These are phyloP conservation scores for Thamnaconus septentrionalis DNA, from an alignment of 2,113 vertebrate species.

Conservation along the genomic window DNA sequence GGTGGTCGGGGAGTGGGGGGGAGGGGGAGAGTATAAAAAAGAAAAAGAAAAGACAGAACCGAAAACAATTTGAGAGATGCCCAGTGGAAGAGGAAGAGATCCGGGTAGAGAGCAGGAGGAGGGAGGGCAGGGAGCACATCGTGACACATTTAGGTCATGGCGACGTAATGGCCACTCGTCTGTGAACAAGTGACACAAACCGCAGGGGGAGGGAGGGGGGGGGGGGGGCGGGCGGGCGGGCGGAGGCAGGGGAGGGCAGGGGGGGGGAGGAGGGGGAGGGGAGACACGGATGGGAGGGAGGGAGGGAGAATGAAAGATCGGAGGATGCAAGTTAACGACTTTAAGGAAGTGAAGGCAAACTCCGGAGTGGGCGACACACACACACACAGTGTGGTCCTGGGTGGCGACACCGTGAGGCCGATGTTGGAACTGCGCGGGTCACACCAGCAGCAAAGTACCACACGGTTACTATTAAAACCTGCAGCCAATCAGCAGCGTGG, in stretches of 20 bases:
- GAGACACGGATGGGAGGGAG: too few relatives aligned
- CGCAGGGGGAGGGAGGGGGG: slow-evolving; percentile 55
- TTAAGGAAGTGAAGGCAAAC: neutral
- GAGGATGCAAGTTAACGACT: too few relatives aligned
- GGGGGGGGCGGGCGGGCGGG: slow-evolving; percentile 35
- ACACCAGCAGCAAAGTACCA: neutral
- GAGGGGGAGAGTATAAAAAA: too few relatives aligned
- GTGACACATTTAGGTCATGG: slow-evolving; percentile 83
- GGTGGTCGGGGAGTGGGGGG: neutral
- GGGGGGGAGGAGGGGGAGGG: slow-evolving; percentile 37
- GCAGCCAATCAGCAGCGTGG: slow-evolving; percentile 17
- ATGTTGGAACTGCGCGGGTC: neutral
- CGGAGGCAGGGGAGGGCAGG: slow-evolving; percentile 49
- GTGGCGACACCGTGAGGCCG: neutral
- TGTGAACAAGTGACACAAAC: slow-evolving; percentile 82
- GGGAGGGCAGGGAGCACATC: slow-evolving; percentile 42
- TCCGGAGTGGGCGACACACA: neutral
- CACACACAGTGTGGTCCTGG: neutral
- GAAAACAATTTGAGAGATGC: slow-evolving; percentile 31
- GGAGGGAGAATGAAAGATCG: too few relatives aligned
- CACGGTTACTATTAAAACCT: slow-evolving; percentile 15
- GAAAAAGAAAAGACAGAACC: neutral
- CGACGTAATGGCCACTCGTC: slow-evolving; percentile 80
- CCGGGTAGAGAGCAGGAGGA: slow-evolving; percentile 32
- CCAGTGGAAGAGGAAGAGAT: slow-evolving; percentile 48